Evolutionary conservation across 2,113 vertebrate genomes (phyloP), one percentile per base, ranked within the genome.

Genomic region (Sander vitreus): DNA sequence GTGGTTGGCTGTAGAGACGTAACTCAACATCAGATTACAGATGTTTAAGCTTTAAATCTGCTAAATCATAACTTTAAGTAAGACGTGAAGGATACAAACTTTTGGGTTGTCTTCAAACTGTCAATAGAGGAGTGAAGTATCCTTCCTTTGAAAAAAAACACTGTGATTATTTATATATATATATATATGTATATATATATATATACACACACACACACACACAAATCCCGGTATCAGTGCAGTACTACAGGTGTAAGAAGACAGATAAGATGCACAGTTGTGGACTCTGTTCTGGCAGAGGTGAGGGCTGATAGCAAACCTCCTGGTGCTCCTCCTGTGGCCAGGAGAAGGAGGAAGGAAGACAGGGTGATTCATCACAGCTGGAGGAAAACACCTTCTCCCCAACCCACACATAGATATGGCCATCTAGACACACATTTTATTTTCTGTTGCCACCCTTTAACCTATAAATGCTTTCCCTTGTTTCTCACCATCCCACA

Each of bases 321-420:
- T 53, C 51, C 60, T n/a, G 58, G 57, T 67, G 43, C 64, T 73
- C 39, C 53, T 71, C 66, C 67, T 72, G 83, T 76, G 57, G 63
- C 57, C 11, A 13, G 9, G 69, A 58, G 11, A 69, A 43, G n/a
- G 63, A 54, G 45, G 63, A 36, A 81, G 27, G 51, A 39, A 3
- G 85, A 76, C 72, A 73, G 82, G 19, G 55, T 75, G 70, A 88
- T 88, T 71, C 75, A 82, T 79, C 75, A 72, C 75, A 76, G 82
- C 78, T 79, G 78, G 70, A 79, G 66, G 71, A 82, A 88, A 82
- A 78, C 74, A 27, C 27, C 27, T 27, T 0, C 75, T 72, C 51
- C 48, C 59, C 47, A 23, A 10, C 65, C 60, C 70, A 70, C 67
- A 62, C 50, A 36, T 13, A 55, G 47, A 71, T 18, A 21, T 16